Percentiles rank a stretch among this genome's conserved stretches.
These are phyloP conservation scores for Girardinichthys multiradiatus DNA, from an alignment of 2,113 vertebrate species.

Conservation along the genomic window DNA sequence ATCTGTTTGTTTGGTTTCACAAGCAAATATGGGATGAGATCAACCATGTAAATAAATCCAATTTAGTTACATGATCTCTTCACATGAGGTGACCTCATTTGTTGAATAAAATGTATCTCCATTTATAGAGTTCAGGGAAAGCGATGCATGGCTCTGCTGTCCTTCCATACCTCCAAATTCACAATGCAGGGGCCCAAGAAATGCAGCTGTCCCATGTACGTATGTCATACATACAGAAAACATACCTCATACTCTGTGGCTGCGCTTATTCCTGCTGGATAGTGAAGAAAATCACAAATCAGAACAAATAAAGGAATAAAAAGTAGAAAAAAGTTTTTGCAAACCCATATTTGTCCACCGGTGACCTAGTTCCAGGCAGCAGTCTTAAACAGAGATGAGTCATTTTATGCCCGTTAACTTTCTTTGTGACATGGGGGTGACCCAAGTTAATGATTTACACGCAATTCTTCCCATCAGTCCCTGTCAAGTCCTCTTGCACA, in stretches of 20 bases:
- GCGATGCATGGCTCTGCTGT: constrained; percentile 31
- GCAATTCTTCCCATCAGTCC: constrained; percentile 77
- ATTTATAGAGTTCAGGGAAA: constrained; percentile 69
- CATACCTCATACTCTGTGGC: background rate
- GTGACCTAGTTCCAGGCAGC: constrained; percentile 52
- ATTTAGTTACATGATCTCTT: constrained; percentile 65
- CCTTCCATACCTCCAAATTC: constrained; percentile 51
- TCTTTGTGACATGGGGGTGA: constrained; percentile 77
- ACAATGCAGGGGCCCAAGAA: constrained; percentile 35
- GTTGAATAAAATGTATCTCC: constrained; percentile 68
- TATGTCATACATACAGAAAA: background rate
- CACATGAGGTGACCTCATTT: constrained; percentile 71
- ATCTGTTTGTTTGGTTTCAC: constrained; percentile 61
- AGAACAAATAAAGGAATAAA: background rate
- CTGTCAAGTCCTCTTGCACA: constrained; percentile 68
- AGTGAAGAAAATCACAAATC: background rate
- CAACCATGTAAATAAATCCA: constrained; percentile 66
- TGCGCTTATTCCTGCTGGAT: background rate
- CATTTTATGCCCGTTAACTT: constrained; percentile 69
- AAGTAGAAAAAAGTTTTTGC: constrained; percentile 8
- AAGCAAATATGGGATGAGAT: constrained; percentile 59
- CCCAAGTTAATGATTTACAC: constrained; percentile 78
- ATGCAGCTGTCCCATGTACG: constrained; percentile 5
- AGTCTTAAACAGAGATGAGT: constrained; percentile 65
- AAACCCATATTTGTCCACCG: constrained; percentile 24